phyloP scores from a whole-genome alignment of 1,140 invertebrate genomes.

The Anoplophora glabripennis region DNA sequence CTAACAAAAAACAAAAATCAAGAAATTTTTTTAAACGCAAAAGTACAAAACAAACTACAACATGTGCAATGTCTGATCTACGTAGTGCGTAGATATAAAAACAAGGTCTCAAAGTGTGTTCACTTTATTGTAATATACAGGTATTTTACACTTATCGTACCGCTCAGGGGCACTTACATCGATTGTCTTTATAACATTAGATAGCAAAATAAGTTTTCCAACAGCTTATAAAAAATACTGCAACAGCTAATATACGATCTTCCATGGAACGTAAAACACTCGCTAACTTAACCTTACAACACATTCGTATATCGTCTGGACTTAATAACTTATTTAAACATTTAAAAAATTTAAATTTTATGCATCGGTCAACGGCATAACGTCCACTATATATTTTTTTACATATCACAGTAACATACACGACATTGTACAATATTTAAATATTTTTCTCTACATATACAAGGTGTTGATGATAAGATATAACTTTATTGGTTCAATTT shows the following conservation, averaged over 20 bases:
- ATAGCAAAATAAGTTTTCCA: constrained; percentile 6
- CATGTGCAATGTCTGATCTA: too few species aligned
- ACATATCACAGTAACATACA: constrained; percentile 6
- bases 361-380: neutral
- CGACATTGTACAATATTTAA: neutral
- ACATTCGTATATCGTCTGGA: neutral
- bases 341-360: neutral
- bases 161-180: neutral
- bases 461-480: too few species aligned
- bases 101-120: too few species aligned
- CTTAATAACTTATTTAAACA: neutral
- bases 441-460: too few species aligned
- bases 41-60: neutral
- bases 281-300: neutral
- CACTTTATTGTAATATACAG: too few species aligned
- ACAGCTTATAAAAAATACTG: neutral
- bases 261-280: neutral
- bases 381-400: constrained; percentile 6
- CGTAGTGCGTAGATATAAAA: too few species aligned
- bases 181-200: constrained; percentile 5
- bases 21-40: neutral
- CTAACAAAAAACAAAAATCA: too few species aligned
- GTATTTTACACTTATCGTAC: neutral
- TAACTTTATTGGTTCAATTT: too few species aligned
- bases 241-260: neutral